Base-by-base conservation (phyloP, 1,140 invertebrate genomes). In the Drosophila pallidifrons region DNA sequence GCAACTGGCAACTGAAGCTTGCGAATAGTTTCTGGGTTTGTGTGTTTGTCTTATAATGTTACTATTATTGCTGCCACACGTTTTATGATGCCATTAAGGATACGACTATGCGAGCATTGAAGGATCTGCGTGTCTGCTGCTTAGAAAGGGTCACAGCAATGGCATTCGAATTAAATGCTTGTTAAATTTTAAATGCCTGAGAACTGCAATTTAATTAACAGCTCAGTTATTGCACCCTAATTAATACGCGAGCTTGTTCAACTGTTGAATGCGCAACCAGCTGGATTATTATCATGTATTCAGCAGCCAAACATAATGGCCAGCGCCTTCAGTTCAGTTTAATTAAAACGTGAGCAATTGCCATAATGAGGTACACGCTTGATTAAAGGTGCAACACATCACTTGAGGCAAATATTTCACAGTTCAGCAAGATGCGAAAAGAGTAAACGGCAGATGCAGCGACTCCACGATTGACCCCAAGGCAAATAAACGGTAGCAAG, bases 1-100 rank as follows among this genome's bases (percentile, higher is more conserved):
- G 11, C 35, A 16, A 51, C 20, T 25, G 13, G 10, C 20, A 8
- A 20, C 11, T 47, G 3, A 25, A 25, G 70, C 38, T 55, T 13
- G 6, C 20, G 43, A 46, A 47, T 57, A 54, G 60, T 45, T 69
- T 38, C n/a, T 75, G 46, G 52, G 47, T 49, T 49, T 51, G 35
- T 66, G 46, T 49, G 65, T 75, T 60, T 76, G 57, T 75, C 64
- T 25, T 52, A 47, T 69, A 64, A 64, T 46, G 63, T 72, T 71
- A 79, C 77, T 80, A 78, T 57, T 77, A 82, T 74, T 70, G 64
- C 67, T 63, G 76, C 41, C 41, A 65, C 61, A 64, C 83, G 76
- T 77, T 88, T 86, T 88, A 86, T 86, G 66, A 69, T 16, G 72
- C 83, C 82, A 79, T 88, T 86, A 82, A 77, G 80, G 58, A 72